Conservation (phyloP, 2,888 invertebrate species). For the Saturnia japonica region DNA sequence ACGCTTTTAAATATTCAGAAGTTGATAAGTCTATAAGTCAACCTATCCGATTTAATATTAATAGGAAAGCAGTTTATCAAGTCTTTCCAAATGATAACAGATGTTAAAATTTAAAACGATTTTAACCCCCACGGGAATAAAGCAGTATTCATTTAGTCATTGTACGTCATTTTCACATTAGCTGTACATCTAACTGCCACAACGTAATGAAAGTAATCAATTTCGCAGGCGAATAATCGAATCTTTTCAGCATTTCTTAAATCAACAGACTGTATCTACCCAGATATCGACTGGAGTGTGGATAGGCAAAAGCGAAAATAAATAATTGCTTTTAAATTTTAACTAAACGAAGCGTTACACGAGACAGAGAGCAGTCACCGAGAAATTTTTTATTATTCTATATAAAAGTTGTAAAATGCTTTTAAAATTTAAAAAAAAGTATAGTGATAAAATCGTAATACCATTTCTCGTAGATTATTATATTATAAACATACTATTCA, state of each 20-base stretch:
- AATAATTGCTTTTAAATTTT: slow-evolving; percentile 1
- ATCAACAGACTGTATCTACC: slow-evolving; percentile 12
- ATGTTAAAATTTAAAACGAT: background rate
- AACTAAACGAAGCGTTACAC: background rate
- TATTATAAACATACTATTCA: too few relatives aligned
- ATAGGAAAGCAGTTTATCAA: background rate
- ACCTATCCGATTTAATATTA: background rate
- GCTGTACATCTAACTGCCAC: background rate
- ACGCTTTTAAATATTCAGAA: background rate
- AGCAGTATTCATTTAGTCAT: too few relatives aligned
- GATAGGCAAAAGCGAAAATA: slow-evolving; percentile 4
- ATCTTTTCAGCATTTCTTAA: background rate
- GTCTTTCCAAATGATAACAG: background rate
- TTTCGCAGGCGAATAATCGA: background rate
- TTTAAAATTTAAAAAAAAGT: too few relatives aligned
- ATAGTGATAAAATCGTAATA: background rate
- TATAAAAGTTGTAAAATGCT: too few relatives aligned
- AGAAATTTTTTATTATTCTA: too few relatives aligned
- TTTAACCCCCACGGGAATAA: background rate
- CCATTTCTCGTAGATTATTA: too few relatives aligned
- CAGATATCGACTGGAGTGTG: slow-evolving; percentile 4
- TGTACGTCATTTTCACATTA: background rate
- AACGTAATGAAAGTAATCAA: background rate
- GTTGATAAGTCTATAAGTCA: background rate
- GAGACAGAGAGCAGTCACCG: too few relatives aligned